Base-by-base conservation (phyloP, 2,797 vertebrate species). In the Botia almorhae region DNA sequence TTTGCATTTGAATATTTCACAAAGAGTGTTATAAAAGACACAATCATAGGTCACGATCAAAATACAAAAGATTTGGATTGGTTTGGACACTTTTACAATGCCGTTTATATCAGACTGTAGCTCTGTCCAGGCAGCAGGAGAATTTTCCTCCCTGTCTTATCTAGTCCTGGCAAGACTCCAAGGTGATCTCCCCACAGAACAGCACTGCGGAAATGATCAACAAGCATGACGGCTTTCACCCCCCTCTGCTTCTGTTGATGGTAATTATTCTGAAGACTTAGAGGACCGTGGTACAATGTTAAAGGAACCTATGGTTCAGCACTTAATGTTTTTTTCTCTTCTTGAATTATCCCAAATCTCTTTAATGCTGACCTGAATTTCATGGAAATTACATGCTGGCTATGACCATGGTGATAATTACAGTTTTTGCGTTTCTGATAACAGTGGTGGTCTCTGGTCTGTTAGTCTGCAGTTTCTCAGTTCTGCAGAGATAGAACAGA, bases 121-220 rank as follows among this genome's bases (percentile, higher is more conserved):
- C 58, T 16, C 48, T 55, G 74, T 3, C 39, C 10, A n/a, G 36
- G 21, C 29, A 14, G 2, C 48, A 51, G 23, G 36, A n/a, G 11
- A 64, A 75, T 51, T 50, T 33, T 6, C 12, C 19, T 48, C 39
- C 48, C 51, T 53, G 51, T n/a, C 4, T 63, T 19, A 74, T 63
- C 39, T 56, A 74, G 4, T 0, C 4, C 39, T 74, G 72, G 58
- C 72, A 21, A 74, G 72, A 50, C 43, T 29, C 72, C 72, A 33
- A 63, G 19, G 19, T 74, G 46, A 63, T 74, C 72, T 74, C 58
- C 23, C 14, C 19, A 60, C 19, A 26, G 70, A 36, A 73, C 36
- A 73, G 55, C 39, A 55, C 70, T 17, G 33, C 23, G 36, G 19
- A 73, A 74, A 48, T 11, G 14, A 23, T 43, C 56, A 26, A 21